Evolutionary conservation across 2,797 vertebrate genomes (phyloP), one percentile per base, ranked within the genome.

Genomic region (Huso huso): DNA sequence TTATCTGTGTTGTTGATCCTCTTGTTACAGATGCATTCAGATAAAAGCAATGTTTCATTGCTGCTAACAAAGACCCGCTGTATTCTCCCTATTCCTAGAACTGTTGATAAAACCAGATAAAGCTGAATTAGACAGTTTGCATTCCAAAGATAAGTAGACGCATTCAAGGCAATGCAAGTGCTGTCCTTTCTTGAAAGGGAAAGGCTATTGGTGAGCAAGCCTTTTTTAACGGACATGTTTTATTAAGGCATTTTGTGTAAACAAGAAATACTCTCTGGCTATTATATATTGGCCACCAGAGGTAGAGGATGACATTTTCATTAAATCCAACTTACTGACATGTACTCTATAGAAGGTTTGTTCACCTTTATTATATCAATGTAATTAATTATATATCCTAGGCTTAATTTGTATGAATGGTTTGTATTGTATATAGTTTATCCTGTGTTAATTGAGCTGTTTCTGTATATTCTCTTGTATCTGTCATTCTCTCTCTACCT

Each of bases 371-470:
- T 89, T 93, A 92, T 90, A 89, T 90, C 84, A 93, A 92, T 94
- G 94, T 96, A 95, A 90, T 89, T 87, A 94, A 92, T 90, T 93
- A 83, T 93, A 90, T 94, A 96, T 93, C 88, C 88, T 94, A 93
- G 93, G 90, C 88, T 91, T 94, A 92, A 94, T 95, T 97, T 97
- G 91, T 96, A 95, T 94, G 93, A 95, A 94, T 95, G 93, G 91
- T 97, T 98, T 96, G 94, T 96, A 96, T 91, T 98, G 94, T 98
- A 97, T 83, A 98, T 97, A 97, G 91, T 91, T 92, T 88, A 93
- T 89, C 87, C 83, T 58, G 88, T 91, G 90, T 89, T 88, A 89
- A 89, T 84, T 88, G 89, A 91, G 83, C 92, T 93, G 93, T 92
- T 94, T 94, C 93, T 93, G 91, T 95, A 94, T 92, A 95, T 91